Evolutionary conservation across 2,888 invertebrate species (phyloP), one percentile per base, ranked within the genome.

Genomic region (Melinaea menophilus): DNA sequence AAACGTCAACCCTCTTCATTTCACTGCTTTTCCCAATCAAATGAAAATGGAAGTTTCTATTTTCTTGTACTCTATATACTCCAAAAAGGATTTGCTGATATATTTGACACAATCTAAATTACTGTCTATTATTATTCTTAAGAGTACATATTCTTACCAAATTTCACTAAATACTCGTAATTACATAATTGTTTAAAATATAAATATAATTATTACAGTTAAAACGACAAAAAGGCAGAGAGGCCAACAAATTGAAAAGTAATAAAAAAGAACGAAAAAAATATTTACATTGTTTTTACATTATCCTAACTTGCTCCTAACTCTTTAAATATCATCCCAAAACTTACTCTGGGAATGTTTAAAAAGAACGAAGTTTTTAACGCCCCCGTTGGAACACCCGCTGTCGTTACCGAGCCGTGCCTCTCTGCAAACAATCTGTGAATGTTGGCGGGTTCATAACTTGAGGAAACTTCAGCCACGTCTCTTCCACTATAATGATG

Each of bases 1-100:
- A 84, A 84, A 87, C 83, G 89, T 88, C 89, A 82, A 89, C 90
- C 90, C 89, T 89, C 86, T 84, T 90, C 89, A 88, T 88, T 82
- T 85, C 80, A 81, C 79, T 72, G 73, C 51, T 55, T 54, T 41
- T 73, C 74, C 72, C 77, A 70, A 66, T 75, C 76, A 76, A 65
- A 75, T 75, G 75, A 86, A 86, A 85, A 86, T 85, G 82, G 80
- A 82, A 79, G 81, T 78, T 80, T 75, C 78, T 71, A 72, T 75
- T 77, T 74, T 62, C 64, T 71, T 73, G 72, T 68, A 69, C 67
- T 70, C 64, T 68, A 65, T 68, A 65, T 76, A 73, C 73, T 70
- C 73, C 73, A 66, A 69, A 55, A 56, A 41, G 22, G 55, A 61
- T 65, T 64, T 59, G 59, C 67, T 63, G 58, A 64, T 64, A 63